Evolutionary conservation across 2,888 invertebrate genomes (phyloP), one percentile per base, ranked within the genome.

Genomic region (Polyploca ridens): DNA sequence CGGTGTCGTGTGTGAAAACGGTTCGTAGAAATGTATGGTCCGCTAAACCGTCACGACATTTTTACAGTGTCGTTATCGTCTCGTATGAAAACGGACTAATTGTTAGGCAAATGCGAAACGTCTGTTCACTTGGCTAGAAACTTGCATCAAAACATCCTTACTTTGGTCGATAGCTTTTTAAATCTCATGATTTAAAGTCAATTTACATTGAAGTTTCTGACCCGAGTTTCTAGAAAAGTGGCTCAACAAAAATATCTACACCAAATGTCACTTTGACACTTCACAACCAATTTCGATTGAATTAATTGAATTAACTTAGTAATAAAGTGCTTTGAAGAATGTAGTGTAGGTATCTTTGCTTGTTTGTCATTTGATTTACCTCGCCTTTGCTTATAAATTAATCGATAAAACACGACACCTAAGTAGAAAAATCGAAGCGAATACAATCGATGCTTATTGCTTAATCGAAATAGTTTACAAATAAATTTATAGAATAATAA

Each of bases 371-470:
- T 54, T 54, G 19, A 54, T 14, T 2, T 10, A 19, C 0, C 7
- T 54, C n/a, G 54, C 57, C n/a, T 58, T n/a, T 57, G 11, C 44
- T 62, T 44, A 33, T 49, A 64, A 60, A 63, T 58, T 54, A 59
- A 62, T 41, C 58, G 58, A 60, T 35, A 64, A 67, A 74, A 66
- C 69, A 85, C 76, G 69, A 84, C 79, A 85, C 68, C 68, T 80
- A 84, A 79, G 71, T 82, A 83, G 75, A 82, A 83, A 81, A 84
- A 85, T 87, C 69, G 81, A 85, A 87, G 83, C 79, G 76, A 87
- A 81, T 79, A 54, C n/a, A 54, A 81, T 87, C 82, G 83, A 84
- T 86, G 84, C 81, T 83, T 88, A 89, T 86, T 87, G 86, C 85
- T 87, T 84, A 78, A 73, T 79, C 64, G 76, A 79, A 70, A 58